These are phyloP conservation scores for Reticulitermes lucifugus DNA, from an alignment of 2,888 invertebrate species.

Conservation along the genomic window DNA sequence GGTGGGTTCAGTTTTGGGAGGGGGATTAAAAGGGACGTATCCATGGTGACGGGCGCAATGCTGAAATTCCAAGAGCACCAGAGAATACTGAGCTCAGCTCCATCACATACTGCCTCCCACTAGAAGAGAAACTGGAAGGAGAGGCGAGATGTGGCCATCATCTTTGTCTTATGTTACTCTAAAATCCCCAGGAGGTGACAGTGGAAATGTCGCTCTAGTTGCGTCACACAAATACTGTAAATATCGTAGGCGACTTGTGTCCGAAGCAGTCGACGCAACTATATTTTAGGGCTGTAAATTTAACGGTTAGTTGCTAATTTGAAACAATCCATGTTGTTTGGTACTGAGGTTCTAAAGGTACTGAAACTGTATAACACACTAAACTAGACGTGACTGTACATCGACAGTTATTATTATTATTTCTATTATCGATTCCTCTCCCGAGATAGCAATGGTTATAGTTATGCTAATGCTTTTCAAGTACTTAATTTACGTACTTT, in stretches of 20 bases:
- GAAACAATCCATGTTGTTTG: too few relatives aligned
- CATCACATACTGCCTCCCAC: constrained; percentile 16
- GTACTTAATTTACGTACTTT: too few relatives aligned
- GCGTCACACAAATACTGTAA: not conserved
- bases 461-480: too few relatives aligned
- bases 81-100: constrained; percentile 23
- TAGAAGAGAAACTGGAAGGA: not conserved
- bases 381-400: too few relatives aligned
- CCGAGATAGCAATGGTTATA: too few relatives aligned
- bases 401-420: too few relatives aligned
- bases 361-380: too few relatives aligned
- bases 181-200: not conserved
- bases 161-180: constrained; percentile 24
- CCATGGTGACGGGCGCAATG: constrained; percentile 34
- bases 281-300: not conserved
- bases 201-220: not conserved
- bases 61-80: constrained; percentile 37
- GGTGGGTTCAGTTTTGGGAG: not conserved
- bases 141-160: not conserved
- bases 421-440: too few relatives aligned
- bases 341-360: too few relatives aligned
- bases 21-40: constrained; percentile 37
- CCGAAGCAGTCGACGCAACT: not conserved
- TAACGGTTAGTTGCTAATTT: too few relatives aligned
- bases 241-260: not conserved